Conservation (phyloP, 2,113 vertebrate species). For the Acrocephalus arundinaceus region DNA sequence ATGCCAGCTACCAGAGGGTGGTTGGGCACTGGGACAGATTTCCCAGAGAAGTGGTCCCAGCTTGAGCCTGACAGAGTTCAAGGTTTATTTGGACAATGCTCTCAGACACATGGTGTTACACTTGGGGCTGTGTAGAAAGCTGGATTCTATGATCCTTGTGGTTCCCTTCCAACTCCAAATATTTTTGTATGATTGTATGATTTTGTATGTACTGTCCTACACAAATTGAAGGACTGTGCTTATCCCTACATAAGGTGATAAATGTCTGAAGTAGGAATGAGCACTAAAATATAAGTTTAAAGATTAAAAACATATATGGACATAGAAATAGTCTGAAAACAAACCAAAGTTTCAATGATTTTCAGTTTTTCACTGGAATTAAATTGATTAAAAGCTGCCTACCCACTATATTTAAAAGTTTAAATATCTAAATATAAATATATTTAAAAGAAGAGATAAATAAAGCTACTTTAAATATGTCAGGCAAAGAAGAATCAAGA, state of each 20-base stretch:
- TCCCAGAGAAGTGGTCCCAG: background rate
- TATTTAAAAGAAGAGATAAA: background rate
- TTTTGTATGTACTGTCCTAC: background rate
- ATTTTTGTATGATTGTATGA: background rate
- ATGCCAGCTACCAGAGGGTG: background rate
- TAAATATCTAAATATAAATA: too few species aligned
- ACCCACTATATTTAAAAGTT: background rate
- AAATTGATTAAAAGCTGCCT: background rate
- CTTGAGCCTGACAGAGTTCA: background rate
- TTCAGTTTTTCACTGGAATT: background rate
- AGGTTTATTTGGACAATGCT: background rate
- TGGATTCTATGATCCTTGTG: background rate
- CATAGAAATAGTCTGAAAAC: background rate
- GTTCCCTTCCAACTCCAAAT: background rate
- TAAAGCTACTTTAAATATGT: background rate
- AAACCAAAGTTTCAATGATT: background rate
- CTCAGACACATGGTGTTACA: background rate
- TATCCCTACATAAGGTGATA: background rate
- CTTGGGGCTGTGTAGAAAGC: too few species aligned
- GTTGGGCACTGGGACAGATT: background rate
- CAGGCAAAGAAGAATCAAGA: background rate
- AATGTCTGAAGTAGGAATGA: background rate
- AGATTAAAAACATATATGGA: background rate
- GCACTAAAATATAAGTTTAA: background rate
- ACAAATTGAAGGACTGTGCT: background rate